A percentile compares a stretch with the other conserved stretches of the same genome.
Conservation (phyloP, 2,797 vertebrate species). For the Aldrovandia affinis region DNA sequence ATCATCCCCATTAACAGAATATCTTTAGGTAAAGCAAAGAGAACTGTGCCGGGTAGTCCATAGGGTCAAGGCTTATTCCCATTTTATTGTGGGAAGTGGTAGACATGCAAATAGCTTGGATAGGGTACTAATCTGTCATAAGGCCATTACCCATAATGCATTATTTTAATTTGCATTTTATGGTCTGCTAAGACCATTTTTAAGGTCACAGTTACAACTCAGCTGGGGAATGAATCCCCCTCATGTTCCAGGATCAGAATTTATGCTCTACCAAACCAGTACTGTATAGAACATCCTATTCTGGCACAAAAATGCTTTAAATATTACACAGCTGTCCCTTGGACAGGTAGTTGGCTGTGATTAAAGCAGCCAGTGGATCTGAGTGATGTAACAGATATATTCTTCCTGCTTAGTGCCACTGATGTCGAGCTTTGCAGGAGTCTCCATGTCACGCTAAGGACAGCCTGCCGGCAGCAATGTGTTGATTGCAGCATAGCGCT, state of each 20-base stretch:
- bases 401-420: not conserved
- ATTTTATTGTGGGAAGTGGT: not conserved
- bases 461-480: not conserved
- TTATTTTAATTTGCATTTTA: too few species aligned
- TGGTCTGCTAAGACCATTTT: not conserved
- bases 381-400: not conserved
- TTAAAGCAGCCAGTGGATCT: not conserved
- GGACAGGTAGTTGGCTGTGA: not conserved
- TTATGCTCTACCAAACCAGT: not conserved
- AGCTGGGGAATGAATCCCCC: too few species aligned
- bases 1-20: too few species aligned
- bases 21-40: not conserved
- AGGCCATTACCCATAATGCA: conserved; percentile 1
- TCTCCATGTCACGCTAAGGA: not conserved
- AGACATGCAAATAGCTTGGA: not conserved
- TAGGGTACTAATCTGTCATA: not conserved
- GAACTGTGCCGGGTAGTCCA: not conserved
- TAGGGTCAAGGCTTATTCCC: not conserved
- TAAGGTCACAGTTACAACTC: not conserved
- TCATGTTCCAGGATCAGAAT: too few species aligned
- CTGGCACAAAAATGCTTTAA: not conserved
- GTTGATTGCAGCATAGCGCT: not conserved
- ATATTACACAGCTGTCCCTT: not conserved
- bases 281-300: not conserved
- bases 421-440: not conserved